Percentiles rank a stretch among this genome's conserved stretches.
Conservation (phyloP, 1,140 invertebrate genomes). For the Pseudomyrmex concolor region DNA sequence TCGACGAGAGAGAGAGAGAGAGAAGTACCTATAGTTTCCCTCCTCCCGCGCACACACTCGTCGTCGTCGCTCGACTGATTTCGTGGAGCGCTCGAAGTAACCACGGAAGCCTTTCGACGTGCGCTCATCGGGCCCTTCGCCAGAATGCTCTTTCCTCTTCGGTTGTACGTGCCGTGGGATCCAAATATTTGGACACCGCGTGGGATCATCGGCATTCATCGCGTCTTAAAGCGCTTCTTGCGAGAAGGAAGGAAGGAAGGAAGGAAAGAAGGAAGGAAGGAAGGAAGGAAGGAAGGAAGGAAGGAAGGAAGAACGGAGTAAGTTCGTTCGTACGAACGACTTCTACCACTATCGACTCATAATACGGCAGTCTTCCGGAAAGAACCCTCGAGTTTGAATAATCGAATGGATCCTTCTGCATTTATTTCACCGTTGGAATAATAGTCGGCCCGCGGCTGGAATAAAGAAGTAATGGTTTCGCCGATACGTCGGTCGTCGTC, state of each 20-base stretch:
- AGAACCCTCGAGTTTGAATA: conserved; percentile 55
- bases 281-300: conserved; percentile 44
- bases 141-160: conserved; percentile 51
- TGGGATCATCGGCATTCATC: conserved; percentile 65
- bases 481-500: conserved; percentile 35
- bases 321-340: conserved; percentile 52
- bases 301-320: conserved; percentile 45
- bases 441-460: conserved; percentile 44
- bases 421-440: conserved; percentile 60
- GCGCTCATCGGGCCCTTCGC: conserved; percentile 46
- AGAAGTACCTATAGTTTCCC: conserved; percentile 45
- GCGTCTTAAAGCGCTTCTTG: conserved; percentile 63
- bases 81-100: conserved; percentile 45
- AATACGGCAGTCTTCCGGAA: conserved; percentile 37
- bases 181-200: conserved; percentile 64
- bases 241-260: conserved; percentile 27
- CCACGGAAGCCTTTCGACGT: conserved; percentile 39
- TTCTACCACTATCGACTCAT: conserved; percentile 60
- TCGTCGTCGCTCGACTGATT: conserved; percentile 49
- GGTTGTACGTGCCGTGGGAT: conserved; percentile 63
- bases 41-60: conserved; percentile 22
- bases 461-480: conserved; percentile 54
- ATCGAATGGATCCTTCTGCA: conserved; percentile 54
- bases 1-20: conserved; percentile 43
- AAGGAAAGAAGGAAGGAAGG: conserved; percentile 28